These are phyloP conservation scores for Aricia agestis DNA, from an alignment of 1,140 invertebrate species.

Conservation along the genomic window DNA sequence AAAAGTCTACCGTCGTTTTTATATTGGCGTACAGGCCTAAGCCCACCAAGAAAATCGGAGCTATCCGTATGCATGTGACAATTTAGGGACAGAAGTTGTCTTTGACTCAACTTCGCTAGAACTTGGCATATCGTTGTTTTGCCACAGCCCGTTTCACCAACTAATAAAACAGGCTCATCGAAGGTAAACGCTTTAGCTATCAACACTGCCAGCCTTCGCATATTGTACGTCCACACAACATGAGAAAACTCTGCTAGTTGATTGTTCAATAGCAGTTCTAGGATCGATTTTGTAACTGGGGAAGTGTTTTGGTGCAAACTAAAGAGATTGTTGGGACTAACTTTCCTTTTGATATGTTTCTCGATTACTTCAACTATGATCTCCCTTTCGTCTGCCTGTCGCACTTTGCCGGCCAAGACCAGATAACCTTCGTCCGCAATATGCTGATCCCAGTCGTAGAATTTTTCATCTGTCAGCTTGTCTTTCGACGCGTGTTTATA, in stretches of 20 bases:
- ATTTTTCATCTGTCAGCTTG: constrained; percentile 69
- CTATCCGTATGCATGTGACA: constrained; percentile 99
- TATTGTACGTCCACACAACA: constrained; percentile 95
- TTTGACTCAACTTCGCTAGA: constrained; percentile 81
- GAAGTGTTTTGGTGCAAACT: constrained; percentile 85
- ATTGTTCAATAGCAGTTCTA: constrained; percentile 81
- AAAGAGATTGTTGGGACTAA: constrained; percentile 87
- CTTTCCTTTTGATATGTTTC: constrained; percentile 89
- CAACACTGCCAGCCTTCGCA: constrained; percentile 94
- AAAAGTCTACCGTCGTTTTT: constrained; percentile 83
- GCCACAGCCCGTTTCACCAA: constrained; percentile 98
- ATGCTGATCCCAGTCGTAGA: constrained; percentile 98
- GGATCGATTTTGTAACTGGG: constrained; percentile 83
- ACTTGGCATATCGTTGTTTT: constrained; percentile 98
- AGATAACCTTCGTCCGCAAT: constrained; percentile 98
- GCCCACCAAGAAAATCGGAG: constrained; percentile 96
- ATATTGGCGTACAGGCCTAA: constrained; percentile 91
- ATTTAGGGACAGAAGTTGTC: constrained; percentile 89
- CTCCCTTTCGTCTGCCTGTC: constrained; percentile 87
- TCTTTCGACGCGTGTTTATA: constrained; percentile 85
- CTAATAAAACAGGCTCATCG: constrained; percentile 95
- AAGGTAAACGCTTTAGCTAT: constrained; percentile 93
- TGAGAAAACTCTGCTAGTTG: constrained; percentile 81
- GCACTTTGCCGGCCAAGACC: constrained; percentile 93
- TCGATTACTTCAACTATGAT: constrained; percentile 88